Percentiles rank a stretch among this genome's conserved stretches.
phyloP scores from a whole-genome alignment of 2,888 invertebrate genomes.

The Caenorhabditis sp. region DNA sequence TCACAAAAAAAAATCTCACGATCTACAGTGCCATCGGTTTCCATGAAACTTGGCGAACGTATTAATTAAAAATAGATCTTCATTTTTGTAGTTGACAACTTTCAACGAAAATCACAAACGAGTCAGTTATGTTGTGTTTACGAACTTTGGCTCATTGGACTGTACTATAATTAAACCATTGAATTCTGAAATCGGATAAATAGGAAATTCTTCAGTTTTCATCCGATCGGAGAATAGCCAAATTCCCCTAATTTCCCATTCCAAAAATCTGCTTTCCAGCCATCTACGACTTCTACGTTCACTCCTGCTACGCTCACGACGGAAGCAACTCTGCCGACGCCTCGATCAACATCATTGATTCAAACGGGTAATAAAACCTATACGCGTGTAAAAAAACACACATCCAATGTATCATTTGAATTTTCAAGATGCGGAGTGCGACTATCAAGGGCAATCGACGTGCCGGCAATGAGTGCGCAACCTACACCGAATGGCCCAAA shows the following conservation, averaged over 20 bases:
- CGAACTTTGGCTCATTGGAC: no score
- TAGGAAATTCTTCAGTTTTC: no score
- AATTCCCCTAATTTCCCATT: background rate
- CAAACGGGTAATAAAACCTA: slow-evolving; percentile 75
- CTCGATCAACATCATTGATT: slow-evolving; percentile 79
- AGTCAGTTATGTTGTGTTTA: no score
- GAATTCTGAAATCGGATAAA: no score
- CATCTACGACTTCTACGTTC: slow-evolving; percentile 82
- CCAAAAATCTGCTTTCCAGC: slow-evolving; percentile 71
- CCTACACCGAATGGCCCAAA: slow-evolving; percentile 77
- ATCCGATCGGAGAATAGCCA: no score
- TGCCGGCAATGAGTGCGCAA: slow-evolving; percentile 77
- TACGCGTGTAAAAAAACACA: background rate
- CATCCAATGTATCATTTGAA: slow-evolving; percentile 27
- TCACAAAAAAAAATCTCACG: no score
- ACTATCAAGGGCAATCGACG: slow-evolving; percentile 81
- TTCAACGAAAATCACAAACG: no score
- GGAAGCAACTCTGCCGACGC: slow-evolving; percentile 81
- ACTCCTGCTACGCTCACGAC: slow-evolving; percentile 82
- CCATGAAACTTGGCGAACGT: no score
- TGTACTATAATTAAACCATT: no score
- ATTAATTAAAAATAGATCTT: no score
- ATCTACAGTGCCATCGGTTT: no score
- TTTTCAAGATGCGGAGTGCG: slow-evolving; percentile 79
- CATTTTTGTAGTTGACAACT: no score